Conservation (phyloP, 1,140 invertebrate genomes). For the Drosophila repleta region DNA sequence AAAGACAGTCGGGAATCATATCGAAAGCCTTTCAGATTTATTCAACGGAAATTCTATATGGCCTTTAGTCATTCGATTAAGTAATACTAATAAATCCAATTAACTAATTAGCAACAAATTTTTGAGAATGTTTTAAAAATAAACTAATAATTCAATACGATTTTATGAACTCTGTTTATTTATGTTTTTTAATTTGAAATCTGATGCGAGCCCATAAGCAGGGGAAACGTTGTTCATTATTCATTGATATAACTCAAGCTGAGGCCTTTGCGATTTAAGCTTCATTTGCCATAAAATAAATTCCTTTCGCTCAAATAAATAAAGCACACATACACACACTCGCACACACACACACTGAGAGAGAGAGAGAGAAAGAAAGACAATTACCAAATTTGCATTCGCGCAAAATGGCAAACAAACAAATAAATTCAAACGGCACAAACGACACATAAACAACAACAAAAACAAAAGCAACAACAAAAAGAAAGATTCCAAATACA, state of each 20-base stretch:
- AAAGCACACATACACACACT: slow-evolving; percentile 31
- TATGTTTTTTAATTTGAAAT: slow-evolving; percentile 2
- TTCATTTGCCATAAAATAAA: slow-evolving; percentile 65
- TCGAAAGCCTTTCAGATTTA: slow-evolving; percentile 43
- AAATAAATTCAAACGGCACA: slow-evolving; percentile 76
- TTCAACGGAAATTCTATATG: slow-evolving; percentile 14
- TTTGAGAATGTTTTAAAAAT: background rate
- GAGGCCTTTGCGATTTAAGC: slow-evolving; percentile 48
- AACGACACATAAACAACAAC: slow-evolving; percentile 70
- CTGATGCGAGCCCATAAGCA: background rate
- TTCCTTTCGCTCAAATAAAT: slow-evolving; percentile 60
- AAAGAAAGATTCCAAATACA: slow-evolving; percentile 40
- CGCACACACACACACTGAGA: slow-evolving; percentile 13
- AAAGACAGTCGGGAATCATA: slow-evolving; percentile 18
- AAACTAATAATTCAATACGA: slow-evolving; percentile 8
- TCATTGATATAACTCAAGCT: slow-evolving; percentile 44
- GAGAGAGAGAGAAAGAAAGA: slow-evolving; percentile 27
- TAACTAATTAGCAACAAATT: slow-evolving; percentile 22
- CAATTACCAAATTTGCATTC: slow-evolving; percentile 80
- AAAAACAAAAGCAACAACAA: background rate
- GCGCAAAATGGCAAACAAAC: slow-evolving; percentile 74
- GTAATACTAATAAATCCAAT: slow-evolving; percentile 6
- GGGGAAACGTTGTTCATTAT: slow-evolving; percentile 33
- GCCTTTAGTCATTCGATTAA: slow-evolving; percentile 10
- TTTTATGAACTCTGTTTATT: slow-evolving; percentile 12